These are phyloP conservation scores for Aplocera efformata DNA, from an alignment of 2,888 invertebrate genomes.

Conservation along the genomic window DNA sequence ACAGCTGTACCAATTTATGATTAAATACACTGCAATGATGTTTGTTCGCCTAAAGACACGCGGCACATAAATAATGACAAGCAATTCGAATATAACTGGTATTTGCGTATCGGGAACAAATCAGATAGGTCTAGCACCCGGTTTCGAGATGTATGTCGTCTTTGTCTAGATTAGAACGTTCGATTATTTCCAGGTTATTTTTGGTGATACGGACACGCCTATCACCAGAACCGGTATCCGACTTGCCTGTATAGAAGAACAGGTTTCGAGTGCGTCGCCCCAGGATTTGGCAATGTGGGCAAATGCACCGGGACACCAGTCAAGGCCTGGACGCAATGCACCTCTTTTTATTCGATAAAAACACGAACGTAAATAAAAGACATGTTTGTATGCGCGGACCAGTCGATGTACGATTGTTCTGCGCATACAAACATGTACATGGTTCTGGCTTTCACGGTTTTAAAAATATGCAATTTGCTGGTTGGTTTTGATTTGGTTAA, in stretches of 20 bases:
- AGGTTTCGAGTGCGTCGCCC: slow-evolving; percentile 52
- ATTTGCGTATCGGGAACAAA: slow-evolving; percentile 21
- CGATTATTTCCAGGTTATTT: slow-evolving; percentile 25
- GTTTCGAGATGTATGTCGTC: not conserved
- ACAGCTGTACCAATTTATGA: slow-evolving; percentile 13
- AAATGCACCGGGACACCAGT: slow-evolving; percentile 37
- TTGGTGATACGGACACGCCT: slow-evolving; percentile 37
- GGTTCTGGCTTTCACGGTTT: slow-evolving; percentile 7
- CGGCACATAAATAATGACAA: slow-evolving; percentile 6
- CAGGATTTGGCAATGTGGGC: slow-evolving; percentile 52
- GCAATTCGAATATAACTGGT: slow-evolving; percentile 5
- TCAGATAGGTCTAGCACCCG: slow-evolving; percentile 15
- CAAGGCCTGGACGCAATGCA: no score
- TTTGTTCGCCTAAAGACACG: slow-evolving; percentile 2
- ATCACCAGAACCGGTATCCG: slow-evolving; percentile 50
- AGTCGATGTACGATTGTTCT: no score
- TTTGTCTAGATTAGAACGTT: slow-evolving; percentile 7
- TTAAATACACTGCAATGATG: slow-evolving; percentile 7
- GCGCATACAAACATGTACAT: not conserved
- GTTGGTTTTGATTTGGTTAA: slow-evolving; percentile 5
- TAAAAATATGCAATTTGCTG: not conserved
- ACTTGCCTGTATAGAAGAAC: slow-evolving; percentile 47
- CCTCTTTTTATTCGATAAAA: no score
- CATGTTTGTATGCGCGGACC: no score
- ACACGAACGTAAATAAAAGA: no score